phyloP scores from a whole-genome alignment of 64 coral and sea anemone genomes.

The Pocillopora damicornis region DNA sequence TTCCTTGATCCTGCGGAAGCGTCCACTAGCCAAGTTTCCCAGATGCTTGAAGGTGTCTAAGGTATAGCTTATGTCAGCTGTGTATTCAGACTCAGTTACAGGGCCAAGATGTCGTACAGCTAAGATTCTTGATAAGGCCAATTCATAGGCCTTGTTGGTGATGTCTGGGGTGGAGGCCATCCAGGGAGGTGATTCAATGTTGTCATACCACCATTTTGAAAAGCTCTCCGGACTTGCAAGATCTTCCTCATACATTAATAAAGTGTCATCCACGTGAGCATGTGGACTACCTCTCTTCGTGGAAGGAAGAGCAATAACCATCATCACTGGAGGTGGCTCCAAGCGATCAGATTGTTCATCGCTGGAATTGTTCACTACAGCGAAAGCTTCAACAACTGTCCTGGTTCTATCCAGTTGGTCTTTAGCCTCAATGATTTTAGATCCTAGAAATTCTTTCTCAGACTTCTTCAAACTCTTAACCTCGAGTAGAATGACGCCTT shows the following conservation, averaged over 20 bases:
- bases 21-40: background rate
- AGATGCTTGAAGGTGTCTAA: constrained; percentile 25
- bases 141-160: constrained; percentile 11
- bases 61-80: constrained; percentile 21
- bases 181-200: background rate
- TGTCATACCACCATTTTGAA: constrained; percentile 35
- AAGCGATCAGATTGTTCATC: constrained; percentile 3
- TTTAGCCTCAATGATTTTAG: constrained; percentile 4
- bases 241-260: constrained; percentile 44
- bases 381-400: constrained; percentile 16
- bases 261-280: background rate
- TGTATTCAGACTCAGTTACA: constrained; percentile 45
- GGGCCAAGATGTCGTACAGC: constrained; percentile 50
- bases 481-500: constrained; percentile 48
- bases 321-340: background rate
- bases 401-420: background rate
- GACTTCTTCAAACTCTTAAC: constrained; percentile 37
- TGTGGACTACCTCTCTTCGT: constrained; percentile 27
- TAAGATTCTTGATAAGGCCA: constrained; percentile 23
- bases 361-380: background rate
- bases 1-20: constrained; percentile 5
- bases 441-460: background rate
- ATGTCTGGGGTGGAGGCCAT: background rate
- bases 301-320: constrained; percentile 38
- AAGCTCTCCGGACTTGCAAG: constrained; percentile 12